Evolutionary conservation across 2,797 vertebrate species (phyloP).

Genomic region (Pangasius macronema): DNA sequence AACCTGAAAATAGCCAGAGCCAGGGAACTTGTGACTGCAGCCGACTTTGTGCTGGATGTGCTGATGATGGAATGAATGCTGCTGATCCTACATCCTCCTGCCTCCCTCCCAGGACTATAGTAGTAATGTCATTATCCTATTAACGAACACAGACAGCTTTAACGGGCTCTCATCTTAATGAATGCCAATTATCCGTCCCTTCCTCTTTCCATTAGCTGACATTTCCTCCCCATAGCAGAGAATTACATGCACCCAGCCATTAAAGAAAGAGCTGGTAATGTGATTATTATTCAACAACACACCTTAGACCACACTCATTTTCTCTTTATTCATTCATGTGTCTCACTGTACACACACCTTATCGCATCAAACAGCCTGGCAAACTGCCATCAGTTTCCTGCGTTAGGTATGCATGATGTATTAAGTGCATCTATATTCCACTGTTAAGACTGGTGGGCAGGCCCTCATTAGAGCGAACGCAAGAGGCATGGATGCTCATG

Average conservation of each 20-base stretch:
- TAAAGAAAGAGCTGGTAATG: conserved; percentile 19
- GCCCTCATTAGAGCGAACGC: conserved; percentile 72
- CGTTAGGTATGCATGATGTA: conserved; percentile 57
- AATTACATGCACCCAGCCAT: conserved; percentile 48
- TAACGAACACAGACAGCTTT: conserved; percentile 55
- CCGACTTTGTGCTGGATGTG: neutral
- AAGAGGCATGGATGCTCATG: conserved; percentile 68
- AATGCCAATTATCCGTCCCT: conserved; percentile 60
- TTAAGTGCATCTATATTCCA: conserved; percentile 60
- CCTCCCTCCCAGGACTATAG: conserved; percentile 35
- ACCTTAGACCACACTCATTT: conserved; percentile 23
- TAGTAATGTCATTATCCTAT: conserved; percentile 59
- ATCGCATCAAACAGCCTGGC: conserved; percentile 23
- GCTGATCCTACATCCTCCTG: neutral
- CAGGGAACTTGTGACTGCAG: neutral
- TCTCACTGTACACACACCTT: conserved; percentile 27
- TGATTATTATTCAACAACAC: conserved; percentile 36
- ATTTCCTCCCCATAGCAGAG: conserved; percentile 42
- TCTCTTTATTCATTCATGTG: conserved; percentile 42
- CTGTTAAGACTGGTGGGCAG: conserved; percentile 65
- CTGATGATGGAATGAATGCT: neutral
- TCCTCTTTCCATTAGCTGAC: conserved; percentile 51
- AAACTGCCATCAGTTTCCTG: conserved; percentile 24
- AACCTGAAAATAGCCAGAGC: neutral
- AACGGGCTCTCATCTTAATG: conserved; percentile 64